Evolutionary conservation across 2,113 vertebrate genomes (phyloP).

Genomic region (Connochaetes taurinus): DNA sequence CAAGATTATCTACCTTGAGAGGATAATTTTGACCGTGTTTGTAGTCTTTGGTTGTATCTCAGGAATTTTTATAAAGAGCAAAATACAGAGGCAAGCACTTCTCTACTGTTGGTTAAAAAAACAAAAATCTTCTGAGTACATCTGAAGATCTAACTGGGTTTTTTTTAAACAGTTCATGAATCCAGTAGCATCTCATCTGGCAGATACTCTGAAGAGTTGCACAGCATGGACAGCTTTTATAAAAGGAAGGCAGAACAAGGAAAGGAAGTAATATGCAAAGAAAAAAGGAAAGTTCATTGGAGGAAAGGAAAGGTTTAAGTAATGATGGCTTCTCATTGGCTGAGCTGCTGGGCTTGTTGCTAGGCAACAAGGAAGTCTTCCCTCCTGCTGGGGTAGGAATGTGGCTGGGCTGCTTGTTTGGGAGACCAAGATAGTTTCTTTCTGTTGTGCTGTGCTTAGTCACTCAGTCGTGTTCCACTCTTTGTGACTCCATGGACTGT

Average conservation of each 20-base stretch:
- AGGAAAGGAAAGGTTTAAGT: not conserved
- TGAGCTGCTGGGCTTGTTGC: not conserved
- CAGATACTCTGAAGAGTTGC: not conserved
- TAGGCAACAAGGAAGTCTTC: not conserved
- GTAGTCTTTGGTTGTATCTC: not conserved
- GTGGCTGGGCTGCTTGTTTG: not conserved
- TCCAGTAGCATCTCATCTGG: not conserved
- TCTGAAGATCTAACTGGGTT: not conserved
- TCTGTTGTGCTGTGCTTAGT: not conserved
- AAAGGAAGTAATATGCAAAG: not conserved
- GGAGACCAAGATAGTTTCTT: not conserved
- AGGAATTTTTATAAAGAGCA: not conserved
- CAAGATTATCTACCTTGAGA: not conserved
- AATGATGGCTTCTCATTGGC: not conserved
- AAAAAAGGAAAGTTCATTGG: not conserved
- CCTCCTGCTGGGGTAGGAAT: not conserved
- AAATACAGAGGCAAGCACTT: not conserved
- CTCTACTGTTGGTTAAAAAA: not conserved
- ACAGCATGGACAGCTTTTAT: not conserved
- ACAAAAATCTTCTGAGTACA: not conserved
- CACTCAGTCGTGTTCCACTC: not conserved
- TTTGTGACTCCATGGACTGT: not conserved
- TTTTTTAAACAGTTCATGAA: not conserved
- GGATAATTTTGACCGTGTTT: not conserved
- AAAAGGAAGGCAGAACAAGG: not conserved